Evolutionary conservation across 2,888 invertebrate species (phyloP).

Genomic region (Caenorhabditis plicata): DNA sequence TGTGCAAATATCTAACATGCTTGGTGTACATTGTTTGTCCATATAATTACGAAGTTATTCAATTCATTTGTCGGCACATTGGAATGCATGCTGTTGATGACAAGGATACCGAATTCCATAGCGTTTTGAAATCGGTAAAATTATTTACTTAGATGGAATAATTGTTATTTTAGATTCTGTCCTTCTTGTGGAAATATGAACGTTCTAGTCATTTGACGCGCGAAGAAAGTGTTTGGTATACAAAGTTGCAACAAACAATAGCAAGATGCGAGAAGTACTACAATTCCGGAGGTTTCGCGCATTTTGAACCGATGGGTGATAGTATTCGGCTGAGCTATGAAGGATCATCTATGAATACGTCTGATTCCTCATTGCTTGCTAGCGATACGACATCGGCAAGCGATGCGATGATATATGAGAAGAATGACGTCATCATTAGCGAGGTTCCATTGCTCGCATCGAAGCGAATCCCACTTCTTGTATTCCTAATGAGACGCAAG

Average conservation of each 20-base stretch:
- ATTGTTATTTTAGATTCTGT: constrained; percentile 10
- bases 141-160: not conserved
- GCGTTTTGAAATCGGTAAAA: constrained; percentile 12
- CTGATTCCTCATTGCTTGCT: not conserved
- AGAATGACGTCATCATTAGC: constrained; percentile 21
- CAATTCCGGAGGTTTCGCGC: not conserved
- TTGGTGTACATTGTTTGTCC: constrained; percentile 40
- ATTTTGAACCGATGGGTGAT: too few species aligned
- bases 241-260: constrained; percentile 14
- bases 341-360: not conserved
- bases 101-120: constrained; percentile 11
- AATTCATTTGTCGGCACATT: constrained; percentile 12
- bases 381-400: not conserved
- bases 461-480: constrained; percentile 35
- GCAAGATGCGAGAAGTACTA: constrained; percentile 10
- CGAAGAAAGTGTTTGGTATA: constrained; percentile 27
- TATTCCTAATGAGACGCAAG: constrained; percentile 31
- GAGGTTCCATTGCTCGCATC: constrained; percentile 16
- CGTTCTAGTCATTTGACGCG: constrained; percentile 25
- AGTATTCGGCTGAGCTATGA: too few species aligned
- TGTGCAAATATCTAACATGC: constrained; percentile 15
- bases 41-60: constrained; percentile 49
- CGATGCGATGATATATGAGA: constrained; percentile 22
- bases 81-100: not conserved
- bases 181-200: constrained; percentile 15